Conservation (phyloP, 2,113 vertebrate genomes). For the Pseudopipra pipra region DNA sequence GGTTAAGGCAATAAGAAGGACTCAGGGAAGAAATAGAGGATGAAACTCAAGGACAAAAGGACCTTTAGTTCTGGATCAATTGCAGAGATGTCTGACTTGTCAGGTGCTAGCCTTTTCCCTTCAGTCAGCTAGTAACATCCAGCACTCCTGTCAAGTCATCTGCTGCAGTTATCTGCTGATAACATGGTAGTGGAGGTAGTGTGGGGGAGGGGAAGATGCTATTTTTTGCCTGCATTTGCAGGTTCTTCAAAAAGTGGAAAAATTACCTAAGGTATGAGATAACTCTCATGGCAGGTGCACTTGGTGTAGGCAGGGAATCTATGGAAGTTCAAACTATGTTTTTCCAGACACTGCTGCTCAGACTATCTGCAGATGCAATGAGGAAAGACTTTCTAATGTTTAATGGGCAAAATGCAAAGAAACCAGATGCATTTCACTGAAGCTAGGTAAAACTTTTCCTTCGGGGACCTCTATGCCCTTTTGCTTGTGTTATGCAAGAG, state of each 20-base stretch:
- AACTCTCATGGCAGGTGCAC: neutral
- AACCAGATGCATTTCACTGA: neutral
- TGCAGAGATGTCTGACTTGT: neutral
- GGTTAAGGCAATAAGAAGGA: neutral
- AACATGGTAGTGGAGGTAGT: neutral
- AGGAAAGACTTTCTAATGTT: neutral
- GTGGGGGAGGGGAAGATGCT: accelerated
- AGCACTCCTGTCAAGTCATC: neutral
- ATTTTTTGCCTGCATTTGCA: neutral
- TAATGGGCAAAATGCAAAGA: neutral
- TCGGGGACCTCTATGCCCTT: neutral
- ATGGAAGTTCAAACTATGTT: neutral
- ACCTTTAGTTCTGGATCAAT: neutral
- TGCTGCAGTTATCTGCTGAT: neutral
- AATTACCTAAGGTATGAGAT: neutral
- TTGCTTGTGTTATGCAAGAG: neutral
- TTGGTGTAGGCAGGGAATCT: neutral
- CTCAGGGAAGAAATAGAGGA: neutral
- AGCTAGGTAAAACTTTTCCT: neutral
- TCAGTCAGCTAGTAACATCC: neutral
- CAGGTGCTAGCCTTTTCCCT: neutral
- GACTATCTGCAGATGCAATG: neutral
- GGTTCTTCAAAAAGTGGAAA: neutral
- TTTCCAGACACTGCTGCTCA: neutral
- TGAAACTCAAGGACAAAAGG: neutral